phyloP scores from a whole-genome alignment of 2,113 vertebrate species.

The Cricetomys ansorgei region DNA sequence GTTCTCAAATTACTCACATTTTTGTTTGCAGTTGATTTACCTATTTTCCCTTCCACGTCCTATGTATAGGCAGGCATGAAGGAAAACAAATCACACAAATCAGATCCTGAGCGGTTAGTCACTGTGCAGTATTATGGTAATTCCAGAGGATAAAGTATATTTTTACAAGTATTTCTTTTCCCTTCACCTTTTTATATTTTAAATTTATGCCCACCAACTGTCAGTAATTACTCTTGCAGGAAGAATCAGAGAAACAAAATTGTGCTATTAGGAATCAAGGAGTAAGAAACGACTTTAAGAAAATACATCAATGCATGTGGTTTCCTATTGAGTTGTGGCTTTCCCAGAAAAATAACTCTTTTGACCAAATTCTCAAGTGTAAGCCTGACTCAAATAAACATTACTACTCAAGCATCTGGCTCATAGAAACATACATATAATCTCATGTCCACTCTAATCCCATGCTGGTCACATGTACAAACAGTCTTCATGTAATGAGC shows the following conservation, averaged over 20 bases:
- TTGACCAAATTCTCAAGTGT: conserved; percentile 47
- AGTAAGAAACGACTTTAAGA: conserved; percentile 38
- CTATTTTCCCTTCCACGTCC: conserved; percentile 34
- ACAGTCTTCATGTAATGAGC: conserved; percentile 1
- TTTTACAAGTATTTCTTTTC: conserved; percentile 31
- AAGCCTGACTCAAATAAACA: conserved; percentile 45
- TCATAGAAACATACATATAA: neutral
- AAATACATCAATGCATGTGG: conserved; percentile 45
- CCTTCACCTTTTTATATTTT: conserved; percentile 9
- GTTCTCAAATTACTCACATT: neutral
- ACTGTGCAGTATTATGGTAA: conserved; percentile 1
- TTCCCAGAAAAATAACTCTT: conserved; percentile 57
- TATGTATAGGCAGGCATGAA: neutral
- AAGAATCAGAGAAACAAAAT: conserved; percentile 49
- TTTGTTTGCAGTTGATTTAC: neutral
- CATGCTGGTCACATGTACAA: neutral
- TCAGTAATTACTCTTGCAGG: conserved; percentile 38
- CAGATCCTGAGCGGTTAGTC: neutral
- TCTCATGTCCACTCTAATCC: neutral
- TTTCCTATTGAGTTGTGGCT: conserved; percentile 57
- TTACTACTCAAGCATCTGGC: conserved; percentile 10
- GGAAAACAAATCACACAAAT: conserved; percentile 23
- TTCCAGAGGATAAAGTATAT: neutral
- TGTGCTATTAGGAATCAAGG: conserved; percentile 37
- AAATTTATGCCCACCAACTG: conserved; percentile 3